These are phyloP conservation scores for Enteromius mattozi DNA, from an alignment of 2,797 vertebrate species.

Conservation along the genomic window DNA sequence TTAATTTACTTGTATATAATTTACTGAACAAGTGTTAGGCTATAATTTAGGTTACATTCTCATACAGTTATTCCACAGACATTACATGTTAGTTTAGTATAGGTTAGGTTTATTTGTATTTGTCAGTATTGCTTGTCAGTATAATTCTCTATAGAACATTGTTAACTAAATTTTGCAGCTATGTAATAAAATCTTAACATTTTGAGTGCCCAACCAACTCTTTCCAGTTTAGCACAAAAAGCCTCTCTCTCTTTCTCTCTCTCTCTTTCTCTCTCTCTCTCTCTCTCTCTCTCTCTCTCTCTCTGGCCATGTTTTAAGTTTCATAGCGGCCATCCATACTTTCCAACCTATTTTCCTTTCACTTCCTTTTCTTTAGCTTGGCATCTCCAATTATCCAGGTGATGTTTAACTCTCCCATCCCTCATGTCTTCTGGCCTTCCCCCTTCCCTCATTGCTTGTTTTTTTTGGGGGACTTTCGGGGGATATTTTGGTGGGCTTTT, in stretches of 20 bases:
- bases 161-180: not conserved
- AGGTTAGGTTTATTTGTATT: too few species aligned
- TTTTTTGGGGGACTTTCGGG: slow-evolving; percentile 10
- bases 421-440: not conserved
- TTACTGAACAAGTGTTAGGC: not conserved
- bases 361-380: not conserved
- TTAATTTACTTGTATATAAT: too few species aligned
- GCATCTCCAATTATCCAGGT: not conserved
- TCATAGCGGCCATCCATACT: slow-evolving; percentile 1
- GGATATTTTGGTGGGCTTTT: slow-evolving; percentile 29
- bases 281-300: slow-evolving; percentile 10
- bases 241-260: not conserved
- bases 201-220: not conserved
- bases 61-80: not conserved
- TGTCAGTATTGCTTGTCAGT: not conserved
- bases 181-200: not conserved
- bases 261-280: slow-evolving; percentile 11
- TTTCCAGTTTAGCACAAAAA: slow-evolving; percentile 19
- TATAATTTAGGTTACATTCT: not conserved
- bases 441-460: not conserved
- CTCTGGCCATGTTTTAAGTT: slow-evolving; percentile 24
- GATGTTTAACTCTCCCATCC: slow-evolving; percentile 14
- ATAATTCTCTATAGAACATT: not conserved
- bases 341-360: slow-evolving; percentile 25
- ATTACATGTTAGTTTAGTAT: not conserved